Evolutionary conservation across 1,140 invertebrate genomes (phyloP).

Genomic region (Hyles euphorbiae): DNA sequence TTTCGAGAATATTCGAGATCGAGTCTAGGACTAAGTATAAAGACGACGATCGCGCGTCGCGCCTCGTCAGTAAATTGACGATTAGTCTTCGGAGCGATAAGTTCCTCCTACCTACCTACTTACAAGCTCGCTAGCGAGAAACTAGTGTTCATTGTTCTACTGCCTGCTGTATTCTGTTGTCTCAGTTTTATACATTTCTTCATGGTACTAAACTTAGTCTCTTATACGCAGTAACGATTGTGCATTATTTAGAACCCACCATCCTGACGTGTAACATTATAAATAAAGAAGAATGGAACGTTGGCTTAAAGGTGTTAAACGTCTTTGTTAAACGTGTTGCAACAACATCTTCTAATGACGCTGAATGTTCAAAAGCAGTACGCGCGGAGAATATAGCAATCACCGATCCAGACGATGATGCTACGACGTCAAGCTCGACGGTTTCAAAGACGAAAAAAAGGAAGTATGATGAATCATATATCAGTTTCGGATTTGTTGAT

Average conservation of each 20-base stretch:
- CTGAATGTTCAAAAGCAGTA: slow-evolving; percentile 26
- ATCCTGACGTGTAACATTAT: slow-evolving; percentile 25
- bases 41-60: too few relatives aligned
- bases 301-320: slow-evolving; percentile 29
- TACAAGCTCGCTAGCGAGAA: slow-evolving; percentile 3
- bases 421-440: slow-evolving; percentile 22
- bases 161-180: slow-evolving; percentile 8
- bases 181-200: slow-evolving; percentile 8
- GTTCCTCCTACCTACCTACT: slow-evolving; percentile 1
- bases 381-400: slow-evolving; percentile 20
- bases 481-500: slow-evolving; percentile 30
- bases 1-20: too few relatives aligned
- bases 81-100: slow-evolving; percentile 21
- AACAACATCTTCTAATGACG: slow-evolving; percentile 28
- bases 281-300: slow-evolving; percentile 31
- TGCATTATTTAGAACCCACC: slow-evolving; percentile 21
- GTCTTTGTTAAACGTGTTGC: slow-evolving; percentile 28
- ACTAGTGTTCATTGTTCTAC: slow-evolving; percentile 15
- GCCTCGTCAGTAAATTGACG: slow-evolving; percentile 13
- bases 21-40: too few relatives aligned
- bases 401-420: slow-evolving; percentile 21
- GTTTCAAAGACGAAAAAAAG: slow-evolving; percentile 20
- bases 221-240: slow-evolving; percentile 7
- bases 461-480: slow-evolving; percentile 29
- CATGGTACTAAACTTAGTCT: slow-evolving; percentile 1